These are phyloP conservation scores for Microctenopoma lineatum DNA, from an alignment of 2,797 vertebrate species.

Conservation along the genomic window DNA sequence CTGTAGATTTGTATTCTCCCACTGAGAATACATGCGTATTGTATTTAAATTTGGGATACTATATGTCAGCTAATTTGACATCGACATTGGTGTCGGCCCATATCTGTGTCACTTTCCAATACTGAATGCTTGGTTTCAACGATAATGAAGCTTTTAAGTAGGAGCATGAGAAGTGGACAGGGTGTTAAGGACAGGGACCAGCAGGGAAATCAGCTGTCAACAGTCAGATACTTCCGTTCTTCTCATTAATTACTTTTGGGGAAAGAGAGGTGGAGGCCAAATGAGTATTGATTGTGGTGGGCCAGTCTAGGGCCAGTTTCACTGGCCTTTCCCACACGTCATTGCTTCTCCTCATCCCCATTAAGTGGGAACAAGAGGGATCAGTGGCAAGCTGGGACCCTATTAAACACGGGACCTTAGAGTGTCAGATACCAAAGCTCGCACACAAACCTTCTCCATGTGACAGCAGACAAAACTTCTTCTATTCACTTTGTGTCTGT, in stretches of 20 bases:
- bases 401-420: conserved; percentile 76
- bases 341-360: conserved; percentile 80
- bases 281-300: conserved; percentile 84
- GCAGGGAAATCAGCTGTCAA: conserved; percentile 81
- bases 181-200: conserved; percentile 70
- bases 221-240: conserved; percentile 76
- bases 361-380: conserved; percentile 81
- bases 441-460: conserved; percentile 37
- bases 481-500: conserved; percentile 38
- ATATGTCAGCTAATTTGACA: not conserved
- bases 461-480: conserved; percentile 45
- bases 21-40: conserved; percentile 12
- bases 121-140: conserved; percentile 64
- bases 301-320: conserved; percentile 67
- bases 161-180: conserved; percentile 63
- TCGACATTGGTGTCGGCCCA: conserved; percentile 32
- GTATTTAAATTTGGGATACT: no score
- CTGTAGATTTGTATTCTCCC: conserved; percentile 14
- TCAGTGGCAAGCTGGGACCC: conserved; percentile 73
- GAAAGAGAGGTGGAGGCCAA: conserved; percentile 74
- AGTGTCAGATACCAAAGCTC: conserved; percentile 62
- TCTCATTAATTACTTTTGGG: conserved; percentile 83
- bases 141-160: conserved; percentile 80
- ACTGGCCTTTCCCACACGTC: conserved; percentile 77
- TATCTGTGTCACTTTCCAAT: conserved; percentile 55